phyloP scores from a whole-genome alignment of 2,797 vertebrate species.

The Oceanodroma leucorhoa region DNA sequence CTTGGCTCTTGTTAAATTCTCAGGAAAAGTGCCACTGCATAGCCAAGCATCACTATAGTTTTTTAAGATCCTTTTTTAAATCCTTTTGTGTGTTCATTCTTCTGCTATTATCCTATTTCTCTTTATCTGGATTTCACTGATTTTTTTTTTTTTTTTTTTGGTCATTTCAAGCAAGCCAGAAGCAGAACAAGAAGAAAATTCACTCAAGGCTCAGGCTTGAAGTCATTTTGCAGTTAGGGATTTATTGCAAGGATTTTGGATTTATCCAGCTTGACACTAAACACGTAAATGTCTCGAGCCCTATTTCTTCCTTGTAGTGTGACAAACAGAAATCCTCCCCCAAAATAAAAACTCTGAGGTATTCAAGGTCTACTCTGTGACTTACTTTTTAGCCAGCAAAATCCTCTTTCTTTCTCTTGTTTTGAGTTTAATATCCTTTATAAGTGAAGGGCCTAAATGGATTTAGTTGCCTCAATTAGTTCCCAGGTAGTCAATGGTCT shows the following conservation, averaged over 20 bases:
- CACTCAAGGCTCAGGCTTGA: not conserved
- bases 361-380: not conserved
- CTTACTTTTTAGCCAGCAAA: not conserved
- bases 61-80: not conserved
- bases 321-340: not conserved
- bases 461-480: not conserved
- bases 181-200: slow-evolving; percentile 1
- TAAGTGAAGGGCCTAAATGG: not conserved
- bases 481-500: not conserved
- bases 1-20: not conserved
- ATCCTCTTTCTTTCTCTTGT: not conserved
- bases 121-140: not conserved
- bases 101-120: not conserved
- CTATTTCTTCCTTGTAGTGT: not conserved
- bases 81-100: not conserved
- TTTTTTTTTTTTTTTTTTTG: not conserved
- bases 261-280: slow-evolving; percentile 14
- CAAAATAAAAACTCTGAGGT: not conserved
- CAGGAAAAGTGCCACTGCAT: not conserved
- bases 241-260: slow-evolving; percentile 3
- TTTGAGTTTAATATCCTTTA: not conserved
- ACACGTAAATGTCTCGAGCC: not conserved
- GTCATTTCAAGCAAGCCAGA: not conserved
- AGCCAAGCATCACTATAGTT: not conserved
- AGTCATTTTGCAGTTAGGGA: slow-evolving; percentile 14